phyloP scores from a whole-genome alignment of 1,140 invertebrate species.

The Megathymus violae region DNA sequence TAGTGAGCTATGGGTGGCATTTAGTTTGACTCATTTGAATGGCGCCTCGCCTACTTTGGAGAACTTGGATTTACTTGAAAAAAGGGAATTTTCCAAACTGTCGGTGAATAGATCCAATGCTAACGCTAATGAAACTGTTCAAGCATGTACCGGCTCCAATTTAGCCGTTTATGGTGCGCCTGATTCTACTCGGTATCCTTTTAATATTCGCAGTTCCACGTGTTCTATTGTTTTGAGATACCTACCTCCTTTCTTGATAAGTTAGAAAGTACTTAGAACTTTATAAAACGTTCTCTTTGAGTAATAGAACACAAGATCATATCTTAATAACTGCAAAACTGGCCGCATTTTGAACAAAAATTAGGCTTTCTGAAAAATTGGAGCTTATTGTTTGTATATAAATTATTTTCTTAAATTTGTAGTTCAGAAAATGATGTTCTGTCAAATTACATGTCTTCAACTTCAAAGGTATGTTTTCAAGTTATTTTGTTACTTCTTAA shows the following conservation, averaged over 20 bases:
- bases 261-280: constrained; percentile 13
- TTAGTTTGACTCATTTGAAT: constrained; percentile 85
- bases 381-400: neutral
- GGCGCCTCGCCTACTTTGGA: constrained; percentile 84
- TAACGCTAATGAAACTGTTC: constrained; percentile 57
- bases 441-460: constrained; percentile 74
- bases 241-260: constrained; percentile 7
- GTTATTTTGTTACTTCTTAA: no score
- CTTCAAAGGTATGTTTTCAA: constrained; percentile 75
- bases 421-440: constrained; percentile 77
- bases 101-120: constrained; percentile 57
- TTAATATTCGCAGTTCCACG: constrained; percentile 59
- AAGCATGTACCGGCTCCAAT: constrained; percentile 61
- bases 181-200: constrained; percentile 73
- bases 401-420: constrained; percentile 51
- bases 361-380: no score
- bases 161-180: constrained; percentile 67
- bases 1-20: constrained; percentile 88
- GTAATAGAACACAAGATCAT: constrained; percentile 1
- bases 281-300: constrained; percentile 14
- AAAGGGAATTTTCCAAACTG: constrained; percentile 85
- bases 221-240: constrained; percentile 50
- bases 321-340: neutral
- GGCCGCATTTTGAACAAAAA: no score
- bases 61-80: constrained; percentile 84